Conservation (phyloP, 2,888 invertebrate genomes). For the Sympetrum striolatum region DNA sequence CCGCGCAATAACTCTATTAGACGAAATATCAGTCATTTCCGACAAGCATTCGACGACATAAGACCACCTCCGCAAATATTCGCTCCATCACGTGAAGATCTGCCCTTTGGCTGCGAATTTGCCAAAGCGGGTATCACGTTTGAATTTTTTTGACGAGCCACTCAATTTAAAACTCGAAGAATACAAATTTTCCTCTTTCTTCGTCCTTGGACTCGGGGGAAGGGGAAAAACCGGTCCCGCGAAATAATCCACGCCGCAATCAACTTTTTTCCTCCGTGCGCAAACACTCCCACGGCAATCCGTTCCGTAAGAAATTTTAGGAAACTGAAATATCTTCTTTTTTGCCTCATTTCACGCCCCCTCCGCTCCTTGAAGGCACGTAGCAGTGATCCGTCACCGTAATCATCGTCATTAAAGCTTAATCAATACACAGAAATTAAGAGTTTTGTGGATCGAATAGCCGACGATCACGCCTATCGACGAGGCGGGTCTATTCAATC, state of each 20-base stretch:
- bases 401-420: not conserved
- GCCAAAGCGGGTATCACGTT: not conserved
- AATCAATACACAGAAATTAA: not conserved
- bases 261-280: not conserved
- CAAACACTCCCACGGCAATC: not conserved
- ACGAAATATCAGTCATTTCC: no score
- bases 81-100: not conserved
- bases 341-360: not conserved
- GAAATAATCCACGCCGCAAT: not conserved
- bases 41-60: no score
- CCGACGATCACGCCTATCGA: not conserved
- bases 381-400: not conserved
- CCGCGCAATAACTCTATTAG: no score
- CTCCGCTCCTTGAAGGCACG: not conserved
- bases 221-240: not conserved
- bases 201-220: not conserved
- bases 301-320: not conserved
- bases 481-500: not conserved
- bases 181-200: not conserved
- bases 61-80: not conserved
- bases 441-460: not conserved
- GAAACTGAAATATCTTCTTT: not conserved
- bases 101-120: not conserved
- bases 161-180: not conserved
- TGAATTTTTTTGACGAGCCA: not conserved